These are phyloP conservation scores for Halcyon leucocephala DNA, from an alignment of 2,797 vertebrate genomes.

Conservation along the genomic window DNA sequence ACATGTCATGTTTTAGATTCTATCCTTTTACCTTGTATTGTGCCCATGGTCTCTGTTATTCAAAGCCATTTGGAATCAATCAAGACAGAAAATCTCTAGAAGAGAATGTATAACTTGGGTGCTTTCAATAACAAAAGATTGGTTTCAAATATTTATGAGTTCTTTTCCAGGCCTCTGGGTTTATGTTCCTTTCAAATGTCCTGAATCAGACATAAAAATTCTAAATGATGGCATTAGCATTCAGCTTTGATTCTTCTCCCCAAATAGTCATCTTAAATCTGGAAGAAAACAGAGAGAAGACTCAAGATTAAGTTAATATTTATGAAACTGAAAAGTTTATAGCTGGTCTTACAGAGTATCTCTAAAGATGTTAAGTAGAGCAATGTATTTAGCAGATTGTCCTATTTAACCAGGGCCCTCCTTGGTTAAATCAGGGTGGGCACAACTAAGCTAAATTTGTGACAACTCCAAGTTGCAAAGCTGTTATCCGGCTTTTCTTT, in stretches of 20 bases:
- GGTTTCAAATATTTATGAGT: background rate
- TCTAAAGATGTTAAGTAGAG: background rate
- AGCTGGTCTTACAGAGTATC: background rate
- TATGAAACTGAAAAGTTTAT: background rate
- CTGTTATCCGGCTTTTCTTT: background rate
- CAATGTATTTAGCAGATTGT: background rate
- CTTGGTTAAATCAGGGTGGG: background rate
- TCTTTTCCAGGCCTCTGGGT: background rate
- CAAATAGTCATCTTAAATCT: background rate
- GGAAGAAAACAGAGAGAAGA: background rate
- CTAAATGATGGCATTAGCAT: accelerated
- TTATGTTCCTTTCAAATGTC: background rate
- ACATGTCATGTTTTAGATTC: background rate
- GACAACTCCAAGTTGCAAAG: background rate
- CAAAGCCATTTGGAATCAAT: background rate
- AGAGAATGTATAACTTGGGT: background rate
- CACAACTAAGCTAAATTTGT: background rate
- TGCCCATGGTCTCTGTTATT: background rate
- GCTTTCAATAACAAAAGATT: background rate
- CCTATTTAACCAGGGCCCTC: background rate
- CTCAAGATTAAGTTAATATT: background rate
- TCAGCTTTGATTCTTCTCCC: background rate
- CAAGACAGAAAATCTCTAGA: background rate
- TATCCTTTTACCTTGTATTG: background rate
- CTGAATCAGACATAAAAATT: background rate